Conservation (phyloP, 2,888 invertebrate species). For the Leistus spinibarbis region DNA sequence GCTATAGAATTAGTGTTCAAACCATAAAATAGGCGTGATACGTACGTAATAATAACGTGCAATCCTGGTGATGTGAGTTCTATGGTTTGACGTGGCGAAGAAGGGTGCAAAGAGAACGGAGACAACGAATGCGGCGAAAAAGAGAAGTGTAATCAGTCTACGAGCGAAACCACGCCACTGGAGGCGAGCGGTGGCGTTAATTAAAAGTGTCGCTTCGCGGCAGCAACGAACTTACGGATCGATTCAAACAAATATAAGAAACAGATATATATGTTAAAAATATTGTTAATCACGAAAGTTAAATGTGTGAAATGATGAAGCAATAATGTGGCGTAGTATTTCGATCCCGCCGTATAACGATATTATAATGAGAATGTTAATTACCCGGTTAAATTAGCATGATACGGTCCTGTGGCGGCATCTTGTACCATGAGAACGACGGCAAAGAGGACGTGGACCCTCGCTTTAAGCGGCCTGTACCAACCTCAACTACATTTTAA, state of each 20-base stretch:
- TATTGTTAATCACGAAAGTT: too few species aligned
- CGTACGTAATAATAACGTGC: background rate
- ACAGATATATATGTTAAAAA: too few species aligned
- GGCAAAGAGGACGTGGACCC: background rate
- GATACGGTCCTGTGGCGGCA: conserved; percentile 18
- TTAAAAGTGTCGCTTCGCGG: conserved; percentile 38
- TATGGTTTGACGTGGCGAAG: background rate
- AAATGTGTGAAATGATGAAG: too few species aligned
- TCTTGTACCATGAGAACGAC: conserved; percentile 19
- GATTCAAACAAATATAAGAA: too few species aligned
- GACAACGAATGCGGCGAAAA: conserved; percentile 8
- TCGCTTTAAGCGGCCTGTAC: conserved; percentile 8
- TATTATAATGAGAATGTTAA: background rate
- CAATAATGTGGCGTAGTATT: too few species aligned
- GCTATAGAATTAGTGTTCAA: too few species aligned
- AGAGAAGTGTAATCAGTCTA: conserved; percentile 39
- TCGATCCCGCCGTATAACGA: background rate
- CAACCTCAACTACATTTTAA: conserved; percentile 40
- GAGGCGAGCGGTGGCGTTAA: conserved; percentile 35
- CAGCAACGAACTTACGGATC: too few species aligned
- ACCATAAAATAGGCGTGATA: too few species aligned
- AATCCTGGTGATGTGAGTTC: background rate
- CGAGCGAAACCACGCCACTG: conserved; percentile 30
- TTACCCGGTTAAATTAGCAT: conserved; percentile 15
- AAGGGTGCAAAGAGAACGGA: background rate